phyloP scores from a whole-genome alignment of 64 coral and sea anemone species.

The Montipora capricornis region DNA sequence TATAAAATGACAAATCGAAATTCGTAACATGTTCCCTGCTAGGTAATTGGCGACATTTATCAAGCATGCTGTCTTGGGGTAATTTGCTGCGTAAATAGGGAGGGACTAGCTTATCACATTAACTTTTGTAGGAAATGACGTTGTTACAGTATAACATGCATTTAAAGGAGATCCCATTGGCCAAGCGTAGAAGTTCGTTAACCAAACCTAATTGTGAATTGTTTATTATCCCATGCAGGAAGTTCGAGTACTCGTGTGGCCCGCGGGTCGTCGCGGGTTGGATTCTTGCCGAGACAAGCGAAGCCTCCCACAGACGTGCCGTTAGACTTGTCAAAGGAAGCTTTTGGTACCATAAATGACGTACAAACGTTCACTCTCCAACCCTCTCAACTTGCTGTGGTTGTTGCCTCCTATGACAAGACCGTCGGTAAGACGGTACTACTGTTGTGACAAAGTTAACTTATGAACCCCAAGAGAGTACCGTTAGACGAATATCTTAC shows the following conservation, averaged over 20 bases:
- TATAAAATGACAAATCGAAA: too few relatives aligned
- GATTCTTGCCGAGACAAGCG: conserved; percentile 83
- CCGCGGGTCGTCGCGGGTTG: conserved; percentile 88
- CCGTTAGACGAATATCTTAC: not conserved
- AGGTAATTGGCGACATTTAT: too few relatives aligned
- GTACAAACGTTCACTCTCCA: conserved; percentile 74
- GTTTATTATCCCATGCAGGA: not conserved
- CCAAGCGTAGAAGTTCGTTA: too few relatives aligned
- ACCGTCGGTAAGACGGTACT: conserved; percentile 84
- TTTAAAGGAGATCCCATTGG: too few relatives aligned
- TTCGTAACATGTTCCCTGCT: too few relatives aligned
- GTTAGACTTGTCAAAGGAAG: conserved; percentile 69
- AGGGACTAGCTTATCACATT: too few relatives aligned
- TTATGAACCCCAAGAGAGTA: not conserved
- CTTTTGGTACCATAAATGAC: conserved; percentile 80
- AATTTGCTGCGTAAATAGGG: too few relatives aligned
- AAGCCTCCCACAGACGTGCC: conserved; percentile 87
- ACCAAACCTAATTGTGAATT: not conserved
- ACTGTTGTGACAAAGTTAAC: not conserved
- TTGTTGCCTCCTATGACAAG: conserved; percentile 96
- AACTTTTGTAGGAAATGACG: too few relatives aligned
- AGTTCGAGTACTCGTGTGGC: conserved; percentile 20
- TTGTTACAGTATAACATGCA: too few relatives aligned
- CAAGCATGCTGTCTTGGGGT: too few relatives aligned
- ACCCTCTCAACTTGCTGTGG: conserved; percentile 90